Base-by-base conservation (phyloP, 2,888 invertebrate genomes). In the Eristalinus sepulchralis region DNA sequence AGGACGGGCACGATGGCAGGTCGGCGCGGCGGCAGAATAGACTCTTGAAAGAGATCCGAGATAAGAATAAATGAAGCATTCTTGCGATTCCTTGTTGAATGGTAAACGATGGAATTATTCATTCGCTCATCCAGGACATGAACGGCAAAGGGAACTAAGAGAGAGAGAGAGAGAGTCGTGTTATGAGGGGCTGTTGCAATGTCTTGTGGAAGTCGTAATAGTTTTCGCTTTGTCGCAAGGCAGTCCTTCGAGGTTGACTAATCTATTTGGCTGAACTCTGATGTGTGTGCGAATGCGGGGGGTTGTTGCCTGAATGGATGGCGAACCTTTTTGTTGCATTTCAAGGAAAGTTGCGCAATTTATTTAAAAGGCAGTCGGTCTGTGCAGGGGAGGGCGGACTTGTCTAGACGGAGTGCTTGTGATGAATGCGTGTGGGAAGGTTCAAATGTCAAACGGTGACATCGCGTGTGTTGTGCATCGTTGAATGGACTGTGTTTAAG, bases 31-130 rank as follows among this genome's bases (percentile, higher is more conserved):
- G 47, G 47, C 47, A 47, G 47, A 47, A 47, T 47, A 47, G 20
- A 55, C 22, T 59, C 68, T 81, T 81, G 63, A 81, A 76, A 68
- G 71, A 77, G 78, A 82, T 82, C 66, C 62, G 8, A 71, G 85
- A 78, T 79, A 75, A 70, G 60, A 82, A 75, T 78, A 73, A 75
- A 86, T 75, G 81, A 78, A 68, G 34, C 31, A 55, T 71, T 70
- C 53, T 60, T 60, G 59, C 31, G 27, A 67, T 78, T 83, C 60
- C 64, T 67, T 72, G 68, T 60, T 27, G 71, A 47, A 57, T 57
- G 17, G 24, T 27, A 27, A 62, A 71, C 57, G 36, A 17, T 20
- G 22, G 67, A 76, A 79, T 83, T 75, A 76, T 62, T 73, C 71
- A 70, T 64, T 73, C 13, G 53, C 33, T 62, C 47, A 24, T 71